Percentiles rank a stretch among this genome's conserved stretches.
phyloP scores from a whole-genome alignment of 1,140 invertebrate genomes.

The Psilanteris sp. region DNA sequence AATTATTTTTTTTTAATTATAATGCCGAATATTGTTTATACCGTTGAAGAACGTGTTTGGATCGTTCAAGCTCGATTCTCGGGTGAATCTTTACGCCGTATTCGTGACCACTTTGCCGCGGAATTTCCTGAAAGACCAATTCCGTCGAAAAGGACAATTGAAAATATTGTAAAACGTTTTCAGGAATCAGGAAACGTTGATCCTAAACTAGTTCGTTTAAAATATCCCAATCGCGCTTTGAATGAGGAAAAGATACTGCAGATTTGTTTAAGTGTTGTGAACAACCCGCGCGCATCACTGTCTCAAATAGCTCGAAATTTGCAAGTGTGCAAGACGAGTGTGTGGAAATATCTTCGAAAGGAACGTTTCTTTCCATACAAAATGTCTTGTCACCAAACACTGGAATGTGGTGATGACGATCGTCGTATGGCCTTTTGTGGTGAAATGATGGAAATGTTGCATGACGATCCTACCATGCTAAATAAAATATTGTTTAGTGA shows the following conservation, averaged over 20 bases:
- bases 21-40: no score
- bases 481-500: constrained; percentile 7
- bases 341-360: constrained; percentile 2
- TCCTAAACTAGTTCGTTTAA: constrained; percentile 1
- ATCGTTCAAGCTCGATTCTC: no score
- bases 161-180: not conserved
- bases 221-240: no score
- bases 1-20: no score
- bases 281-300: constrained; percentile 2
- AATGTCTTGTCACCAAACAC: constrained; percentile 1
- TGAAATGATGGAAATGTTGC: not conserved
- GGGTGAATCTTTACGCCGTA: no score
- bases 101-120: constrained; percentile 6
- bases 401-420: constrained; percentile 3
- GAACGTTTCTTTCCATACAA: constrained; percentile 24
- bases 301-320: not conserved
- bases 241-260: no score
- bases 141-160: not conserved
- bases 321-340: not conserved
- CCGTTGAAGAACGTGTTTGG: no score
- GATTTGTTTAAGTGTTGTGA: constrained; percentile 2
- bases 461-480: not conserved
- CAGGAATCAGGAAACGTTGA: no score
- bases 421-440: constrained; percentile 6
- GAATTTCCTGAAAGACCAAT: constrained; percentile 3